These are phyloP conservation scores for Lagorchestes hirsutus DNA, from an alignment of 2,797 vertebrate genomes.

Conservation along the genomic window DNA sequence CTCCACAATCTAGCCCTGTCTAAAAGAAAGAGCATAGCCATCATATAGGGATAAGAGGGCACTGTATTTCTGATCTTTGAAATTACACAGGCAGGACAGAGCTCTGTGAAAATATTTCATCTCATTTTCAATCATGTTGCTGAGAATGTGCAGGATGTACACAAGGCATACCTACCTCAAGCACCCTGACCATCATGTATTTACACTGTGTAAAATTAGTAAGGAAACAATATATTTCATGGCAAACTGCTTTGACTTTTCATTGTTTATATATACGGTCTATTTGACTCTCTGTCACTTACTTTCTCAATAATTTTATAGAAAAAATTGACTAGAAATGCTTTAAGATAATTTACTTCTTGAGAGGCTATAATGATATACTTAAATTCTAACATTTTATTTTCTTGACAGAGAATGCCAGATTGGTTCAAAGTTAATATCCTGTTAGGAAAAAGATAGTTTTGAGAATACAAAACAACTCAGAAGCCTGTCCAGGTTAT, in stretches of 20 bases:
- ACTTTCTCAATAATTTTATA: constrained; percentile 47
- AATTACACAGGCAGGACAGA: constrained; percentile 5
- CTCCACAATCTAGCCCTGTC: constrained; percentile 24
- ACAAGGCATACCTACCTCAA: constrained; percentile 9
- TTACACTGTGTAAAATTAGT: constrained; percentile 12
- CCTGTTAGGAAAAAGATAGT: constrained; percentile 2
- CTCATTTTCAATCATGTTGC: constrained; percentile 31
- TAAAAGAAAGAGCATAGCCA: constrained; percentile 24
- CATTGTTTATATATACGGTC: not conserved
- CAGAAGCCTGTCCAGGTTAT: not conserved
- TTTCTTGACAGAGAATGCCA: constrained; percentile 44
- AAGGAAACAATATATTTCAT: constrained; percentile 34
- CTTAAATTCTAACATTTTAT: constrained; percentile 2
- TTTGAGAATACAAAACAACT: constrained; percentile 26
- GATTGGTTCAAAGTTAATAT: constrained; percentile 34
- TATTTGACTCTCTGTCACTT: constrained; percentile 26
- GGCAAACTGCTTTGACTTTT: constrained; percentile 33
- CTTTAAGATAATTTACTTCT: constrained; percentile 15
- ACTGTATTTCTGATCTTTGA: constrained; percentile 27
- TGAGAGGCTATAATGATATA: not conserved
- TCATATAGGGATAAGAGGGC: not conserved
- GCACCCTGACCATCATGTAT: not conserved
- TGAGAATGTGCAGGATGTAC: constrained; percentile 26
- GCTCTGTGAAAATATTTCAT: not conserved
- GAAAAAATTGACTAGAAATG: not conserved